Percentiles rank a stretch among this genome's conserved stretches.
phyloP scores from a whole-genome alignment of 2,113 vertebrate genomes.

The Gobiocypris rarus region DNA sequence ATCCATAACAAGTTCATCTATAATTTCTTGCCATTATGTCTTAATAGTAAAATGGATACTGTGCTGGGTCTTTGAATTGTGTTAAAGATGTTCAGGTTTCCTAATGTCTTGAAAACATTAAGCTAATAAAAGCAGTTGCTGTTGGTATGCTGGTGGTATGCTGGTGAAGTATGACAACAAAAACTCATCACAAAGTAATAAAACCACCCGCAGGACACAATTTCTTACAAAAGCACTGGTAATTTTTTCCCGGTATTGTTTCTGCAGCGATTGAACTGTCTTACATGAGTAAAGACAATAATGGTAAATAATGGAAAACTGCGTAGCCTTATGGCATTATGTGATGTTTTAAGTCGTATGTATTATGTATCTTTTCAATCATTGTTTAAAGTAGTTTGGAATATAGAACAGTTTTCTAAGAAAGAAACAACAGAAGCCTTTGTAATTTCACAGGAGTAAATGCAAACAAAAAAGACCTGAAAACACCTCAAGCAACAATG shows the following conservation, averaged over 20 bases:
- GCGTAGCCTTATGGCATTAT: background rate
- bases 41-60: background rate
- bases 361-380: background rate
- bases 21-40: background rate
- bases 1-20: background rate
- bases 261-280: background rate
- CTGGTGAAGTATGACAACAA: conserved; percentile 2
- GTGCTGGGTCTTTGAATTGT: background rate
- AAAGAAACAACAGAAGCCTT: background rate
- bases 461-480: background rate
- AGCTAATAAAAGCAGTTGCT: background rate
- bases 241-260: background rate
- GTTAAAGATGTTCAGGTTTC: background rate
- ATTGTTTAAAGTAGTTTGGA: background rate
- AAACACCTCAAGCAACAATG: background rate
- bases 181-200: background rate
- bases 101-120: background rate
- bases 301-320: background rate
- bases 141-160: background rate
- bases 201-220: background rate
- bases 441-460: conserved; percentile 4
- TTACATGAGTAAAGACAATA: background rate
- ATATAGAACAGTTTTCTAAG: background rate
- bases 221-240: background rate
- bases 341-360: background rate